phyloP scores from a whole-genome alignment of 2,113 vertebrate genomes.

The Meles meles region DNA sequence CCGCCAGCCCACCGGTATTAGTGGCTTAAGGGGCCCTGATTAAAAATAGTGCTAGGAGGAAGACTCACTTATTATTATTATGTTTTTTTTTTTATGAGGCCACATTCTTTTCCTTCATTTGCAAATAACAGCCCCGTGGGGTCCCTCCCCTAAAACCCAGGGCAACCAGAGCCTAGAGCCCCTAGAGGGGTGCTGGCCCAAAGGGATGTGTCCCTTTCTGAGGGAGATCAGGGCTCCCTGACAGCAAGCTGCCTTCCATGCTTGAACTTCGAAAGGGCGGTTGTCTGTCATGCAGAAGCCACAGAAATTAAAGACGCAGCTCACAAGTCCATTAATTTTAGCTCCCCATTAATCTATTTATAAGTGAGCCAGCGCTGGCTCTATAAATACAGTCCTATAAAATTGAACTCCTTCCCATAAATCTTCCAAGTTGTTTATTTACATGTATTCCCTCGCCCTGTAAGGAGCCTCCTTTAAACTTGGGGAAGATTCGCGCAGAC shows the following conservation, averaged over 20 bases:
- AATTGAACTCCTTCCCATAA: constrained; percentile 63
- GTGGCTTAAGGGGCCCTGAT: not conserved
- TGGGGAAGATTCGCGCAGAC: not conserved
- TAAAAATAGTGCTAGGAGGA: constrained; percentile 5
- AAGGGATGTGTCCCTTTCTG: not conserved
- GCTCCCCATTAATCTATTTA: constrained; percentile 71
- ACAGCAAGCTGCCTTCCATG: not conserved
- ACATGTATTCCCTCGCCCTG: constrained; percentile 36
- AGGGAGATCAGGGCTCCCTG: not conserved
- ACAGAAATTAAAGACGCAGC: constrained; percentile 61
- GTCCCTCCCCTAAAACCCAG: not conserved
- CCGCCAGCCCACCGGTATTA: not conserved
- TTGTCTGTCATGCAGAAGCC: constrained; percentile 35
- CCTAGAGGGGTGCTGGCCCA: not conserved
- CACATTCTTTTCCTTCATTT: constrained; percentile 1
- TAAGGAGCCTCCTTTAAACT: constrained; percentile 17
- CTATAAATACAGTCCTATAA: constrained; percentile 74
- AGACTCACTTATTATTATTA: not conserved
- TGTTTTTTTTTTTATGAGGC: not conserved
- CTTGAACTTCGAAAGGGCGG: not conserved
- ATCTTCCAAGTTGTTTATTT: constrained; percentile 72
- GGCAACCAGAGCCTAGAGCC: not conserved
- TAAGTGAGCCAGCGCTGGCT: constrained; percentile 47
- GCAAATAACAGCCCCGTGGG: not conserved
- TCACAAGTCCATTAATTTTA: constrained; percentile 69